These are phyloP conservation scores for Otolemur crassicaudatus DNA, from an alignment of 2,797 vertebrate species.

Conservation along the genomic window DNA sequence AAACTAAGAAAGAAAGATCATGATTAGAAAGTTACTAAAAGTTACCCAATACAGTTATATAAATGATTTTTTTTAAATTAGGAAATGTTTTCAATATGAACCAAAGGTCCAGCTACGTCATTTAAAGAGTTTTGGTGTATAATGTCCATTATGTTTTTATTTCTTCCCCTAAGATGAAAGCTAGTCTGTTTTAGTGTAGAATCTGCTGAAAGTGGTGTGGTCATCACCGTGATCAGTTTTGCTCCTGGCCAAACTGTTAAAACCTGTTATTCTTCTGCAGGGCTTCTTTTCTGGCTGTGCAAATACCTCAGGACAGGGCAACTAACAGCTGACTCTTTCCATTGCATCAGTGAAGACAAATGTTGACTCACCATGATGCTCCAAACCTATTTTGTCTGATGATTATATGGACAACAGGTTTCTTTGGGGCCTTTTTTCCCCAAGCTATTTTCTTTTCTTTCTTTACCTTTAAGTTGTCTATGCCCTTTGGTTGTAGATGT, in stretches of 20 bases:
- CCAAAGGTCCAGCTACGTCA: neutral
- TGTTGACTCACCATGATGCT: neutral
- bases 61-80: conserved; percentile 5
- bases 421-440: neutral
- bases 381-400: neutral
- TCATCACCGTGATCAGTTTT: neutral
- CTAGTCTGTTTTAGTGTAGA: neutral
- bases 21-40: neutral
- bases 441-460: neutral
- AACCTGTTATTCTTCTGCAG: neutral
- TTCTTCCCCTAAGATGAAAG: conserved; percentile 29
- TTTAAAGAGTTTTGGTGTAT: neutral
- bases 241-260: neutral
- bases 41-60: neutral
- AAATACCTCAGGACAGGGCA: neutral
- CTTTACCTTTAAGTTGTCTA: neutral
- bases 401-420: neutral
- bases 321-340: neutral
- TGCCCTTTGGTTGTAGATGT: neutral
- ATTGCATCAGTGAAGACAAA: neutral
- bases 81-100: neutral
- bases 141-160: neutral
- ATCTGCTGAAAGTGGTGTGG: neutral
- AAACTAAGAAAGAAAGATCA: neutral
- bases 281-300: neutral